A percentile compares a stretch with the other conserved stretches of the same genome.
Evolutionary conservation across 2,888 invertebrate species (phyloP).

Genomic region (Dryococelus australis): DNA sequence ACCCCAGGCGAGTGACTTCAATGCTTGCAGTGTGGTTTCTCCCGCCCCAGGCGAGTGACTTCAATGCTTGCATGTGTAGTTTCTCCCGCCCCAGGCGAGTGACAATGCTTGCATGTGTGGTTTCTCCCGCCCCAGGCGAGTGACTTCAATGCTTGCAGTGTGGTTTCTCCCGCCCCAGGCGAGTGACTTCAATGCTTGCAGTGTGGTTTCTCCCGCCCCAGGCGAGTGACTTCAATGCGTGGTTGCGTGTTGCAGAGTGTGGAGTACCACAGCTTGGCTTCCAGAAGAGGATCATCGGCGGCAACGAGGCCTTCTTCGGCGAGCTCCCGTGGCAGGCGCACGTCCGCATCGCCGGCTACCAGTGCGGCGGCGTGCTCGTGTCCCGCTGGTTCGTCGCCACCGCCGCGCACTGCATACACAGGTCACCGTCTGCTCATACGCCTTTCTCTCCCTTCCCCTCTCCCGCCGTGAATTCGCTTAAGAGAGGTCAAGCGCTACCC

Average conservation of each 20-base stretch:
- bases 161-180: too few species aligned
- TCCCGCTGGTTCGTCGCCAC: constrained; percentile 78
- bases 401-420: constrained; percentile 83
- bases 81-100: too few species aligned
- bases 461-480: not conserved
- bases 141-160: too few species aligned
- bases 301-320: constrained; percentile 76
- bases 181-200: too few species aligned
- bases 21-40: too few species aligned
- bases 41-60: too few species aligned
- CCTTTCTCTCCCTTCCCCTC: not conserved
- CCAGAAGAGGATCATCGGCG: constrained; percentile 82
- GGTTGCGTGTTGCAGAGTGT: constrained; percentile 62
- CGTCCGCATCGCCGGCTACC: constrained; percentile 81
- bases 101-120: too few species aligned
- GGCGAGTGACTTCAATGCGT: too few species aligned
- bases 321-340: constrained; percentile 90
- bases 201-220: too few species aligned
- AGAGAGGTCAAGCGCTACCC: not conserved
- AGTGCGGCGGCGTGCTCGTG: constrained; percentile 83
- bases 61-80: too few species aligned
- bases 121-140: too few species aligned
- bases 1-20: too few species aligned
- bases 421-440: constrained; percentile 48
- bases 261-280: constrained; percentile 68